These are phyloP conservation scores for Empis stercorea DNA, from an alignment of 2,888 invertebrate genomes.

Conservation along the genomic window DNA sequence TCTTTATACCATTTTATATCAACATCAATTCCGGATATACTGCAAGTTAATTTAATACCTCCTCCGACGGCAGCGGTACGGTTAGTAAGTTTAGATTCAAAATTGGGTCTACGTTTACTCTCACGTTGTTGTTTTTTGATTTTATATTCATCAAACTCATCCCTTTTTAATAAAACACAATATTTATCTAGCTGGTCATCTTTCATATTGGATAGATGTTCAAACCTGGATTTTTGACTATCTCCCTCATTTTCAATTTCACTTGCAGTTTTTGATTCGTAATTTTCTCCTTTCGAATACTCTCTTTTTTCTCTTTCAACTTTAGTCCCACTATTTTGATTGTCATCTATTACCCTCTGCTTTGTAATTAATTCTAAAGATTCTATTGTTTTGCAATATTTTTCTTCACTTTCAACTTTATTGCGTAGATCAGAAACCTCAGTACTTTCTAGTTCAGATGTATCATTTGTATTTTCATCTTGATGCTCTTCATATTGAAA, in stretches of 20 bases:
- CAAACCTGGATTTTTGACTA: no score
- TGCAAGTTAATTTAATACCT: slow-evolving; percentile 65
- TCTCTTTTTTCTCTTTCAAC: no score
- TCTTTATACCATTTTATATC: slow-evolving; percentile 62
- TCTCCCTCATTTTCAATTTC: no score
- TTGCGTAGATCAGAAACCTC: no score
- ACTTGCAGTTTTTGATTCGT: no score
- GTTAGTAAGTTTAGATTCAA: slow-evolving; percentile 54
- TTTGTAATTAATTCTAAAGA: no score
- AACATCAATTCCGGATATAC: slow-evolving; percentile 57
- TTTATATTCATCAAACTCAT: slow-evolving; percentile 18
- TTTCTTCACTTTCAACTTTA: no score
- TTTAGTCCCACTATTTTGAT: no score
- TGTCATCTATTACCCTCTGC: no score
- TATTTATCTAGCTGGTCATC: not conserved
- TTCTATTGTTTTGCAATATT: no score
- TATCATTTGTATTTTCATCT: not conserved
- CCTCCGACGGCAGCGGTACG: slow-evolving; percentile 61
- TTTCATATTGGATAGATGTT: not conserved
- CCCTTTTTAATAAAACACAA: not conserved
- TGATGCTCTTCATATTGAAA: not conserved
- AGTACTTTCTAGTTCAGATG: not conserved
- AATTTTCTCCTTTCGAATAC: no score
- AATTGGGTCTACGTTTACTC: slow-evolving; percentile 25
- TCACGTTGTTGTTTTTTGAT: slow-evolving; percentile 22